Base-by-base conservation (phyloP, 30 jellyfish, hydroid and myxozoan genomes). In the Mastigias papua region DNA sequence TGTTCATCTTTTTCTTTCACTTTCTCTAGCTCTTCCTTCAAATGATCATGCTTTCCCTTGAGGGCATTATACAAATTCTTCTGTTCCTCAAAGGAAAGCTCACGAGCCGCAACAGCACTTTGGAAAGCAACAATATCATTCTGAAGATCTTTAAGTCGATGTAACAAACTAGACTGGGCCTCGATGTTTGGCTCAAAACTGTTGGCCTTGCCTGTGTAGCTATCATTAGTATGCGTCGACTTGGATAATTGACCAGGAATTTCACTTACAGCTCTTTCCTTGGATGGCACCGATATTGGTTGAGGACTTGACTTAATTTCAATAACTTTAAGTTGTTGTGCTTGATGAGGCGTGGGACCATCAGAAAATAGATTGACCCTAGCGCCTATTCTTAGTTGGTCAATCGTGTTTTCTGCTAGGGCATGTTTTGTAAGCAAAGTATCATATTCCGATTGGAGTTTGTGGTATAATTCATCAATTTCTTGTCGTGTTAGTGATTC, bases 331-430 rank as follows among this genome's bases (percentile, higher is more conserved):
- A 77, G 61, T 72, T 58, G 88, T 63, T 68, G 50, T 23, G 95
- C 96, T 27, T 75, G 89, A 34, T 83, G 91, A 19, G 87, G 90
- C 29, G 19, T 70, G 60, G 95, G 95, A 17, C 90, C 84, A 86
- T 92, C 89, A 58, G 95, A 85, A 65, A 74, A 92, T 22, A 92
- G 67, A 50, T 92, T 76, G 42, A 88, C 86, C 57, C 85, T 89
- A 17, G 97, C 96, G 13, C 94, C 92, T 22, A 94, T 94, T 35
- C 98, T 92, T 13, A 86, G 69, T 79, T 88, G 89, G 71, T 94
- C 98, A 65, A 94, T 94, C 65, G 97, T 89, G 80, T 94, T 94
- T 70, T 94, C 98, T 28, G 98, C 98, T 69, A 88, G 89, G n/a
- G 98, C 98, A 94, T 94, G 91, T 89, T 94, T 94, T 0, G 93